Conservation (phyloP, 2,113 vertebrate species). For the Nesoenas mayeri region DNA sequence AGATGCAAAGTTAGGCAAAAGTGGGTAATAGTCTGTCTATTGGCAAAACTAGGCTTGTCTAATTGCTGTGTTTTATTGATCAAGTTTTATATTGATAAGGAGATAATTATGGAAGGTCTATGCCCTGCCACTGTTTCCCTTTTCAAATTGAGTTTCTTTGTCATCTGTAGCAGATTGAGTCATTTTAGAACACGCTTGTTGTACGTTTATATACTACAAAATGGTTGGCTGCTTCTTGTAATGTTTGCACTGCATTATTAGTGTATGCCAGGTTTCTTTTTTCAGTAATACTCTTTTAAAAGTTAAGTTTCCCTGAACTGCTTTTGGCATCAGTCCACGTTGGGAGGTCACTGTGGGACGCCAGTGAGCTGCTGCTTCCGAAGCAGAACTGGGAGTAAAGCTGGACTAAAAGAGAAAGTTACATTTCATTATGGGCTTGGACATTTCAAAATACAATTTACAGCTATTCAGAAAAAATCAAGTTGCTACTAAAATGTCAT, state of each 20-base stretch:
- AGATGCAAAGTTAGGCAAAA: not conserved
- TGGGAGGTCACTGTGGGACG: not conserved
- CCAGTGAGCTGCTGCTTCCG: not conserved
- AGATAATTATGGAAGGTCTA: not conserved
- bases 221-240: not conserved
- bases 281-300: not conserved
- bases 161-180: not conserved
- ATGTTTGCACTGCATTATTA: not conserved
- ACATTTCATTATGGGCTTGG: not conserved
- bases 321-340: not conserved
- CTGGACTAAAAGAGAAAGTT: not conserved
- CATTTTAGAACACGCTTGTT: not conserved
- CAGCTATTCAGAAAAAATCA: not conserved
- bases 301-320: not conserved
- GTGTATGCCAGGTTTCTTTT: not conserved
- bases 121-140: not conserved
- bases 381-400: not conserved
- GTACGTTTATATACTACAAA: not conserved
- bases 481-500: not conserved
- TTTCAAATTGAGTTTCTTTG: not conserved
- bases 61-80: not conserved
- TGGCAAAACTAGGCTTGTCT: not conserved
- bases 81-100: not conserved
- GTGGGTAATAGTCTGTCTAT: not conserved
- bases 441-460: slow-evolving; percentile 16